Conservation (phyloP, 2,797 vertebrate species). For the Syngnathus acus region DNA sequence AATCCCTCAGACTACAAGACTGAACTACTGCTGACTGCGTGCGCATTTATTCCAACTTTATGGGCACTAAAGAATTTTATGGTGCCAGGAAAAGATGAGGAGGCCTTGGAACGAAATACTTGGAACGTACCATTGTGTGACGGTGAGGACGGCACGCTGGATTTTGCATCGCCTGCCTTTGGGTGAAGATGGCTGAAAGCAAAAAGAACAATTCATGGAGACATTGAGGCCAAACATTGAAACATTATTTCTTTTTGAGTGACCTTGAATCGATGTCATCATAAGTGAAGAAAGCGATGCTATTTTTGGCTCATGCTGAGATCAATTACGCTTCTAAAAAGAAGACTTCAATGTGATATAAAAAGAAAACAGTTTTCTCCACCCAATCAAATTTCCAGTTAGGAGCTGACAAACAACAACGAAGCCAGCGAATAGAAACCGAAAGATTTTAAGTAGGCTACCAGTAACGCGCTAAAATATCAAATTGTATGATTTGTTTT, state of each 20-base stretch:
- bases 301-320: background rate
- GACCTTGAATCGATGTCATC: background rate
- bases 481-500: background rate
- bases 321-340: slow-evolving; percentile 1
- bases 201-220: slow-evolving; percentile 1
- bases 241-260: background rate
- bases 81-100: background rate
- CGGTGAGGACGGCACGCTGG: slow-evolving; percentile 48
- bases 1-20: background rate
- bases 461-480: background rate
- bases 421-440: background rate
- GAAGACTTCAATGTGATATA: background rate
- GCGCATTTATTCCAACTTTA: slow-evolving; percentile 3
- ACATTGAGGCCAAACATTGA: background rate
- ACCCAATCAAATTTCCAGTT: background rate
- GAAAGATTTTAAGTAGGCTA: background rate
- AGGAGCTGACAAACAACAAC: background rate
- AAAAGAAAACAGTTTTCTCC: background rate
- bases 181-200: slow-evolving; percentile 60
- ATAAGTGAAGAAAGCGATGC: background rate
- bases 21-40: background rate
- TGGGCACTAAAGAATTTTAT: background rate
- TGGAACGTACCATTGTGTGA: slow-evolving; percentile 62
- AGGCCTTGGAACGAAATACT: background rate
- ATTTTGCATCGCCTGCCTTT: slow-evolving; percentile 54